Percentiles rank a stretch among this genome's conserved stretches.
phyloP scores from a whole-genome alignment of 2,888 invertebrate genomes.

The Myopa testacea region DNA sequence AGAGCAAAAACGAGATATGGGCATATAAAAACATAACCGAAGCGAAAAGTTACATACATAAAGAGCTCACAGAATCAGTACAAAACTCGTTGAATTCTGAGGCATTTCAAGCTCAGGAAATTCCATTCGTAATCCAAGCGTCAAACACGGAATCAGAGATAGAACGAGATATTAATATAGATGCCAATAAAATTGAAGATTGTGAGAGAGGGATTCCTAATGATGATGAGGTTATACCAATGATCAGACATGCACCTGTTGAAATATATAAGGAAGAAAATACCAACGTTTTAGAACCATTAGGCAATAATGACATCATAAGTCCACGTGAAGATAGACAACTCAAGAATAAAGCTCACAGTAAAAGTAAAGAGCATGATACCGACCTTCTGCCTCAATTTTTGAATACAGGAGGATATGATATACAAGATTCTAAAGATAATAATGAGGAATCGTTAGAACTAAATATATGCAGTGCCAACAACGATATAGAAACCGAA shows the following conservation, averaged over 20 bases:
- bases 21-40: not conserved
- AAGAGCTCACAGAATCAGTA: not conserved
- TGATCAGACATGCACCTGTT: conserved; percentile 38
- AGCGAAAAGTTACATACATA: not conserved
- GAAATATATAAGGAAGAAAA: conserved; percentile 30
- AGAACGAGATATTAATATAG: not conserved
- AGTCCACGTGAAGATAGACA: not conserved
- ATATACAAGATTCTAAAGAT: not conserved
- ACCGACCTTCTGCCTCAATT: not conserved
- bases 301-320: not conserved
- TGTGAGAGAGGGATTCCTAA: not conserved
- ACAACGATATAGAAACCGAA: conserved; percentile 36
- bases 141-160: not conserved
- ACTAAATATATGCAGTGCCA: not conserved
- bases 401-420: not conserved
- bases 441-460: not conserved
- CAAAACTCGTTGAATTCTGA: not conserved
- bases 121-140: not conserved
- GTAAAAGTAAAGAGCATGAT: not conserved
- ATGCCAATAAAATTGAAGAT: not conserved
- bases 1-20: not conserved
- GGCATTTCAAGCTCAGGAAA: not conserved
- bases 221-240: conserved; percentile 35
- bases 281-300: not conserved
- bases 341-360: not conserved